Evolutionary conservation across 2,797 vertebrate genomes (phyloP), one percentile per base, ranked within the genome.

Genomic region (Geotrypetes seraphini): DNA sequence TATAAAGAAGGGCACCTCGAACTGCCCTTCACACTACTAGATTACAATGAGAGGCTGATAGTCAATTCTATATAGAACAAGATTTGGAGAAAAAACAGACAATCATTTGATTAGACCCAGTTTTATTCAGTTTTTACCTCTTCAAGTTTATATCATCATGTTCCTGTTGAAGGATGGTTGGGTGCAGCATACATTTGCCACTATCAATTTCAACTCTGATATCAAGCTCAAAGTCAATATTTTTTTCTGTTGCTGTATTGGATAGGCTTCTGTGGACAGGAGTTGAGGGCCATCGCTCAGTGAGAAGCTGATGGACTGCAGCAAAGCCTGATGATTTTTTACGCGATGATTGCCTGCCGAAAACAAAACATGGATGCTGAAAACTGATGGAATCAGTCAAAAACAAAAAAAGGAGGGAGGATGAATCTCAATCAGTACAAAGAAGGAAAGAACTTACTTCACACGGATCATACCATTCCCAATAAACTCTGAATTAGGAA

Each of bases 211-310:
- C 95, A 34, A 99, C 96, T 5, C 94, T 89, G 33, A 99, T 77
- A n/a, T 99, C 96, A 18, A 99, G 85, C 60, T 99, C 95, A 53
- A 99, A 99, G 75, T 99, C 95, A 7, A 99, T 99, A 73, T 99
- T 99, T 33, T 93, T 84, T 42, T 99, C 96, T 0, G 84, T 89
- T 3, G 83, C 64, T 14, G 93, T 77, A 31, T 86, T 83, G 17
- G 85, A 71, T 39, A 89, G 68, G 41, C 81, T 87, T 47, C 92
- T 84, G 63, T 60, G 82, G 43, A 76, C 59, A 1, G 92, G 78
- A 0, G 87, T 75, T 22, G 90, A 65, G 0, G 92, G 91, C 91
- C 92, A 96, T 47, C 92, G 88, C 47, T 98, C 94, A 3, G 90
- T 90, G 56, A 99, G 91, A 14, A 98, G 81, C 16, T 96, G 92